Percentiles rank a stretch among this genome's conserved stretches.
These are phyloP conservation scores for Saccostrea echinata DNA, from an alignment of 1,140 invertebrate genomes.

Conservation along the genomic window DNA sequence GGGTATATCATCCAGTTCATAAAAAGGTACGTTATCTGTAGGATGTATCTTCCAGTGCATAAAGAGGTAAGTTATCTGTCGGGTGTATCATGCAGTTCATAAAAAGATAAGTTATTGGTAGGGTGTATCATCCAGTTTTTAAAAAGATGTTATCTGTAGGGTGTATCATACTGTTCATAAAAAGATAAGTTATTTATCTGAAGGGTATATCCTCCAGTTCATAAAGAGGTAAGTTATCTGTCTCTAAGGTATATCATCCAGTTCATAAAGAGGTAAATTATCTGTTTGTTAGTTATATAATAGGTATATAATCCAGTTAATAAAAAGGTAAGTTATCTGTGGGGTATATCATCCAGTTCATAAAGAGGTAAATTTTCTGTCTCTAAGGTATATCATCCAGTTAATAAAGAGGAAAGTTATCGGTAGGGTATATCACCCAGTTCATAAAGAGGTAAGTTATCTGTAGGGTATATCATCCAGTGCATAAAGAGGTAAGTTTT, in stretches of 20 bases:
- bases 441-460: conserved; percentile 82
- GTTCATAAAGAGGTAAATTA: background rate
- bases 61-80: conserved; percentile 42
- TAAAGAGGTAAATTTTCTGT: conserved; percentile 74
- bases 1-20: conserved; percentile 88
- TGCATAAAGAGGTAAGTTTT: conserved; percentile 82
- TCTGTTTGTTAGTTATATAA: background rate
- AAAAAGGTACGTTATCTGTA: conserved; percentile 80
- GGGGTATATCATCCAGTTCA: background rate
- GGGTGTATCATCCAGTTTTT: background rate
- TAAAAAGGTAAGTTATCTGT: background rate
- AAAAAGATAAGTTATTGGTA: background rate
- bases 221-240: conserved; percentile 84
- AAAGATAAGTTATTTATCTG: conserved; percentile 8
- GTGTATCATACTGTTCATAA: conserved; percentile 87
- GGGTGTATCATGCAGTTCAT: background rate
- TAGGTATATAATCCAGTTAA: background rate
- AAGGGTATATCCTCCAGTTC: background rate
- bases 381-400: background rate
- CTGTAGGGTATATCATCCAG: background rate
- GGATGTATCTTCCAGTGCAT: conserved; percentile 87
- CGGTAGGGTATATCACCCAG: conserved; percentile 84
- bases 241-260: background rate
- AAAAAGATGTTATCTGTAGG: conserved; percentile 77
- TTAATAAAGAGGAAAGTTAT: background rate